Conservation (phyloP, 2,797 vertebrate genomes). For the Orientallactaga sibirica region DNA sequence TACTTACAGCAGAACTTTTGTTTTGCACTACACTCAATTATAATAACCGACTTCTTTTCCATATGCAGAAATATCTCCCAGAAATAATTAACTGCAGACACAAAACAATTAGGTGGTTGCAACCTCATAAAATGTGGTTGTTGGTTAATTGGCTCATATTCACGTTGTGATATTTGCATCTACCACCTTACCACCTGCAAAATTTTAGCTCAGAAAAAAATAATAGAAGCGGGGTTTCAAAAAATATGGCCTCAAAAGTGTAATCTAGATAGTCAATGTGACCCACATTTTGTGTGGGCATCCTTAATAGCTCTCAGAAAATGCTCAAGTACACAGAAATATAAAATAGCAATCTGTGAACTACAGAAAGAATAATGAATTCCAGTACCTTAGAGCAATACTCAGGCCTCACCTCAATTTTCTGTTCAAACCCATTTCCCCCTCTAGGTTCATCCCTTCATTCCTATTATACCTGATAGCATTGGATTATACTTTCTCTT, state of each 20-base stretch:
- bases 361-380: constrained; percentile 45
- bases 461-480: not conserved
- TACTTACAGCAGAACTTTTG: constrained; percentile 73
- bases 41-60: constrained; percentile 65
- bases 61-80: constrained; percentile 77
- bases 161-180: constrained; percentile 69
- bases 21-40: constrained; percentile 69
- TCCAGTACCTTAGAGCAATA: not conserved
- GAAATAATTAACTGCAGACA: constrained; percentile 83
- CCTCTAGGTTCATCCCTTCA: not conserved
- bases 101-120: constrained; percentile 81
- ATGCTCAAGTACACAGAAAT: constrained; percentile 64
- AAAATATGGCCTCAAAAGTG: constrained; percentile 55
- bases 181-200: constrained; percentile 78
- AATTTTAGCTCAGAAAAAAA: constrained; percentile 78
- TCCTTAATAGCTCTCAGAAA: constrained; percentile 68
- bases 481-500: not conserved
- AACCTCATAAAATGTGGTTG: constrained; percentile 80
- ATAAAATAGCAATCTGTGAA: constrained; percentile 52
- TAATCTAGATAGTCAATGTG: constrained; percentile 22
- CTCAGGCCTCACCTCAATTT: not conserved
- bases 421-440: not conserved
- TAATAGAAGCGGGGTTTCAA: constrained; percentile 63
- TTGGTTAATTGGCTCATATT: constrained; percentile 80
- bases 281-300: constrained; percentile 58